Evolutionary conservation across 1,140 invertebrate genomes (phyloP), one percentile per base, ranked within the genome.

Genomic region (Meloidogyne floridensis): DNA sequence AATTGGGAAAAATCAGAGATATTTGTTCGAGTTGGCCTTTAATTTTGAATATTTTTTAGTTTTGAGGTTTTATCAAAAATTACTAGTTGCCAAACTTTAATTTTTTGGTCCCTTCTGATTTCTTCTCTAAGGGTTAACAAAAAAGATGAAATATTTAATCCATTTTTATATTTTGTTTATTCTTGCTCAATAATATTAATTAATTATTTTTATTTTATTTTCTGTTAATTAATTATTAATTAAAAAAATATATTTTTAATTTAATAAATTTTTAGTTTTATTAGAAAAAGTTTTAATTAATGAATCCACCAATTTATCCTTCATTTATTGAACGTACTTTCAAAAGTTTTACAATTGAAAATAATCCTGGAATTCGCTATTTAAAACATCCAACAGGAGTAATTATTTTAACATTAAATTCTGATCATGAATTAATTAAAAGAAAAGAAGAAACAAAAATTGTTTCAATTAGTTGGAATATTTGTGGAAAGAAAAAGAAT

Each of bases 341-440:
- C 32, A 53, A 73, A 13, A 20, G 80, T 13, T 82, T 69, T 82
- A 65, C 74, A 7, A 51, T 81, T 13, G 42, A 11, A n/a, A 47
- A 65, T 32, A 78, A 82, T 72, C 77, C 77, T 43, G 81, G 84
- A 3, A 75, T 85, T 76, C 75, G 75, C 18, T 85, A 86, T 54
- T 78, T 87, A n/a, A 75, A 80, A 56, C 84, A 85, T 73, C 80
- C 85, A 3, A 84, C 53, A 56, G 85, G 82, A 71, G 80, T 85
- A 13, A 83, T 86, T n/a, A 73, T 85, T 13, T 70, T 85, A 42
- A 71, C 73, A 9, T 72, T 85, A 42, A 56, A 32, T 42, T 32
- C 54, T 43, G 53, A 71, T 80, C 84, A 85, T 74, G 70, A 70
- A 73, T 51, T 72, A 54, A 71, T 84, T n/a, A 43, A 70, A 75